Evolutionary conservation across 53 echinoderm and acorn worm genomes (phyloP).

Genomic region (Paracentrotus lividus): DNA sequence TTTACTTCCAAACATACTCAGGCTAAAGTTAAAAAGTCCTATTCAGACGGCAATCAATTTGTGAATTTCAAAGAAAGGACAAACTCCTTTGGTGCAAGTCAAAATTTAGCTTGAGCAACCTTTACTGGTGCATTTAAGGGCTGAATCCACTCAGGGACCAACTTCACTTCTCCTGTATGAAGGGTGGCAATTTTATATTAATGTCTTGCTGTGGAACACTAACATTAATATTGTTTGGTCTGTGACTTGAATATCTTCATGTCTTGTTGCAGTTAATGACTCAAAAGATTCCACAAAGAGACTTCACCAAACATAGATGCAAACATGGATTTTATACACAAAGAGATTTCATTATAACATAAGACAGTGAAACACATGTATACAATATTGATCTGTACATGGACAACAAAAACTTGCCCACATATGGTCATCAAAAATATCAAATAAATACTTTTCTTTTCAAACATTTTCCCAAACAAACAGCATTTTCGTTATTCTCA

Average conservation of each 20-base stretch:
- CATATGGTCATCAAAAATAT: constrained; percentile 37
- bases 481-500: neutral
- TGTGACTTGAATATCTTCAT: neutral
- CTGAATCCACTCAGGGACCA: too few relatives aligned
- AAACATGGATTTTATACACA: neutral
- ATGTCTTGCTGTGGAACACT: too few relatives aligned
- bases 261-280: constrained; percentile 54
- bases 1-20: too few relatives aligned
- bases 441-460: constrained; percentile 35
- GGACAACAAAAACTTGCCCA: neutral
- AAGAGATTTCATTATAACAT: constrained; percentile 15
- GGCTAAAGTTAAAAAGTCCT: too few relatives aligned
- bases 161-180: too few relatives aligned
- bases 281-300: constrained; percentile 31
- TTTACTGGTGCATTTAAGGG: too few relatives aligned
- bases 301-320: neutral
- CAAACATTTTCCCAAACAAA: constrained; percentile 8
- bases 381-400: neutral
- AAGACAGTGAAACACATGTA: neutral
- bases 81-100: too few relatives aligned
- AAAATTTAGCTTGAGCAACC: too few relatives aligned
- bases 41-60: too few relatives aligned
- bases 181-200: too few relatives aligned
- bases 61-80: too few relatives aligned
- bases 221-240: neutral